These are phyloP conservation scores for Tetraneura akinire DNA, from an alignment of 1,140 invertebrate genomes.

Conservation along the genomic window DNA sequence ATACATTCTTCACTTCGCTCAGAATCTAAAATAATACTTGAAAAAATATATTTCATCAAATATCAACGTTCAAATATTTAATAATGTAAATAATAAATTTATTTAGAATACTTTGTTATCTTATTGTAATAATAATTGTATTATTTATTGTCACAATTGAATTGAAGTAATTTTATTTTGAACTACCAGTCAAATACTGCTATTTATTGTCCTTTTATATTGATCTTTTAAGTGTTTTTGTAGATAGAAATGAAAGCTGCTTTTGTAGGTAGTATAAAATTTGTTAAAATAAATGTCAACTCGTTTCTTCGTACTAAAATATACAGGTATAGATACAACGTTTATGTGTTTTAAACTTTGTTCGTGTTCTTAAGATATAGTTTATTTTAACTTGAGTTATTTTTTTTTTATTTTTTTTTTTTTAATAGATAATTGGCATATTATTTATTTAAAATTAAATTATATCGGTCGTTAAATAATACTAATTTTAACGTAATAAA, in stretches of 20 bases:
- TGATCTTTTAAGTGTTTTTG: slow-evolving; percentile 32
- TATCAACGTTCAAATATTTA: no score
- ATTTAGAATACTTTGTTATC: no score
- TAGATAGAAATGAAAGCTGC: slow-evolving; percentile 5
- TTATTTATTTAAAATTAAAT: no score
- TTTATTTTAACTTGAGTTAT: no score
- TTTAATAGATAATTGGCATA: no score
- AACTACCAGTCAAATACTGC: slow-evolving; percentile 16
- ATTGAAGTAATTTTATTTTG: slow-evolving; percentile 20
- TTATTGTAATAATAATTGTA: slow-evolving; percentile 3
- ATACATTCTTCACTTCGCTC: no score
- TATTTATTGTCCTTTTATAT: slow-evolving; percentile 30
- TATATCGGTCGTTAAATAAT: no score
- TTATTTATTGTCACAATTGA: slow-evolving; percentile 24
- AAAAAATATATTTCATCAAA: no score
- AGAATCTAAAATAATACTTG: no score
- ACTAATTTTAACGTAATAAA: no score
- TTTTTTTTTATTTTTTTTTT: no score
- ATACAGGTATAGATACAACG: slow-evolving; percentile 19
- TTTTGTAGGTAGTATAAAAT: slow-evolving; percentile 35
- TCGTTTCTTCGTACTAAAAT: background rate
- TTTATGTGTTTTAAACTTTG: slow-evolving; percentile 21
- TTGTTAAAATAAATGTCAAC: slow-evolving; percentile 30
- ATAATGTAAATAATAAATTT: no score
- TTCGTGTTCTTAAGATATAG: background rate